Percentiles rank a stretch among this genome's conserved stretches.
phyloP scores from a whole-genome alignment of 2,888 invertebrate genomes.

The Tiphia femorata region DNA sequence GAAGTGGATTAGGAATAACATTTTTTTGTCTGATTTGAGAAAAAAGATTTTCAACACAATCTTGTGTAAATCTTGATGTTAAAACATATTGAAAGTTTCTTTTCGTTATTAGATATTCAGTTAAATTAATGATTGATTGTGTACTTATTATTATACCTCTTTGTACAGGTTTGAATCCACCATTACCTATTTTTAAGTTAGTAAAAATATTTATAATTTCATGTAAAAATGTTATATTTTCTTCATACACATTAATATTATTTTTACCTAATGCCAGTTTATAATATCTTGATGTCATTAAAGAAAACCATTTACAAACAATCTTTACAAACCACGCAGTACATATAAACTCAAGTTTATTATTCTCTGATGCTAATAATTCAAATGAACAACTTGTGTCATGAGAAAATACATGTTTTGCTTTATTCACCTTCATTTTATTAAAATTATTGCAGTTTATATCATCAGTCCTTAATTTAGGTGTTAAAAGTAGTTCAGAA shows the following conservation, averaged over 20 bases:
- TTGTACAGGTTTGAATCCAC: slow-evolving; percentile 3
- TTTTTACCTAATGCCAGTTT: background rate
- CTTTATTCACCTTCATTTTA: slow-evolving; percentile 22
- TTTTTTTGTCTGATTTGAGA: background rate
- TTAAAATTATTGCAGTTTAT: background rate
- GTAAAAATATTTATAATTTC: background rate
- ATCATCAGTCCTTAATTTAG: slow-evolving; percentile 6
- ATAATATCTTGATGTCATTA: background rate
- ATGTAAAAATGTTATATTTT: background rate
- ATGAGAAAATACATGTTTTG: background rate
- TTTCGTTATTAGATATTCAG: background rate
- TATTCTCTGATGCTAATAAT: background rate
- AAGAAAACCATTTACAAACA: background rate
- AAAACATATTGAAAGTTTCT: background rate
- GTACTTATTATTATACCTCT: slow-evolving; percentile 1
- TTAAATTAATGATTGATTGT: background rate
- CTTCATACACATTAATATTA: background rate
- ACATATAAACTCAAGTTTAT: background rate
- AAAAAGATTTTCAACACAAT: slow-evolving; percentile 8
- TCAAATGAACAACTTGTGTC: background rate
- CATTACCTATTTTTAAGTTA: slow-evolving; percentile 4
- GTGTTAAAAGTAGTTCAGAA: slow-evolving; percentile 14
- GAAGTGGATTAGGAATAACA: background rate
- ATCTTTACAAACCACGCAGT: slow-evolving; percentile 8
- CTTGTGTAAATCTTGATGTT: background rate